A percentile compares a stretch with the other conserved stretches of the same genome.
phyloP scores from a whole-genome alignment of 2,888 invertebrate genomes.

The Mythimna impura region DNA sequence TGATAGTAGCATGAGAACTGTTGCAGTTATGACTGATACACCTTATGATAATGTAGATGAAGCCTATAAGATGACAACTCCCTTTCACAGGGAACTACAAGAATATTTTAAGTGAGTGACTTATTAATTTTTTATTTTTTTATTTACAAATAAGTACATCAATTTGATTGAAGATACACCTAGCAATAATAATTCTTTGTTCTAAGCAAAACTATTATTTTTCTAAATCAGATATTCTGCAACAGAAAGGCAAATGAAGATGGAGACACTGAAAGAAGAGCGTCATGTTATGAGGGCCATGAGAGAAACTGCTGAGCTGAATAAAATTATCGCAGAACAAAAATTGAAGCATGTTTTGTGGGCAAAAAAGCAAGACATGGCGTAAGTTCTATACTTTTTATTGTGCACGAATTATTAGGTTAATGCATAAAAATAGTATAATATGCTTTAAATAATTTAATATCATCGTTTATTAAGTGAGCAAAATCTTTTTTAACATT shows the following conservation, averaged over 20 bases:
- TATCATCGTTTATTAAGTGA: not conserved
- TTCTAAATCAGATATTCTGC: constrained; percentile 70
- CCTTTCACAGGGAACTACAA: constrained; percentile 77
- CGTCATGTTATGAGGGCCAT: constrained; percentile 83
- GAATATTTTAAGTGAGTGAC: constrained; percentile 79
- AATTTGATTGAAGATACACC: not conserved
- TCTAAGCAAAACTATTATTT: not conserved
- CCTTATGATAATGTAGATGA: constrained; percentile 58
- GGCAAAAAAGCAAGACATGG: constrained; percentile 84
- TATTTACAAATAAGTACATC: not conserved
- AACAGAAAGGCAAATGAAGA: constrained; percentile 81
- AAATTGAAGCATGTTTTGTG: constrained; percentile 88
- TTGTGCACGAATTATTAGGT: not conserved
- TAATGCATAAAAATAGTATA: not conserved
- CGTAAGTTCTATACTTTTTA: constrained; percentile 74
- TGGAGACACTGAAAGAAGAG: constrained; percentile 85
- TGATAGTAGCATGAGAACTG: constrained; percentile 56
- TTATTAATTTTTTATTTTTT: not conserved
- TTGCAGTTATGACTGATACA: constrained; percentile 74
- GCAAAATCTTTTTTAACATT: not conserved
- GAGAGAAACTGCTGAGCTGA: constrained; percentile 91
- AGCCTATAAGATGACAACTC: constrained; percentile 60
- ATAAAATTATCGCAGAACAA: constrained; percentile 91
- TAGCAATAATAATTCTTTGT: not conserved
- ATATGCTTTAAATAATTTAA: not conserved